Base-by-base conservation (phyloP, 2,113 vertebrate species). In the Pseudorhombus dupliciocellatus region DNA sequence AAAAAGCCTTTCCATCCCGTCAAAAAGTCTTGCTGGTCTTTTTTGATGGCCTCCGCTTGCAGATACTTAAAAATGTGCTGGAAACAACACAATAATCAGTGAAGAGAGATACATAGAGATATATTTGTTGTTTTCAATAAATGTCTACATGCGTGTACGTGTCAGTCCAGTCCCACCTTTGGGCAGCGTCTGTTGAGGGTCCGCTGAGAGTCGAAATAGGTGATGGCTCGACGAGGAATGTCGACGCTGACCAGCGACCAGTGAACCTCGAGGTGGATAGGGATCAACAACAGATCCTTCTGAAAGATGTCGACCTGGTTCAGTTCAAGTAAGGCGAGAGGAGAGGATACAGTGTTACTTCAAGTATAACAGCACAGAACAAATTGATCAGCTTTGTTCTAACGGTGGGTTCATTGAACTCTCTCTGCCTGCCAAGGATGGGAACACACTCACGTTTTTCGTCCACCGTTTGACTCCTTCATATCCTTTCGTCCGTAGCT, bases 381-480 rank as follows among this genome's bases (percentile, higher is more conserved):
- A 37, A 37, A 37, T 37, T 37, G 34, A 37, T 37, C 3, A 37
- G 34, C 34, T 37, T 37, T 37, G 9, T 37, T 37, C 2, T 37
- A 37, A 37, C 34, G 12, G 11, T 37, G 34, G 11, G 34, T 37
- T 37, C 12, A 37, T 37, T 37, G 34, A 37, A 37, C 12, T 11
- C 12, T 37, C 2, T 37, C 34, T 37, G 34, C 11, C 34, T 12
- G 9, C 9, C 9, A 37, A 12, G 34, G 34, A 37, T 37, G 34
- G 34, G 11, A 37, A 12, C 5, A 12, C 0, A 58, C 95, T 94
- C 91, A 97, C 96, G 46, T 97, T 97, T 94, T 97, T 97, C 65
- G 96, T 97, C 96, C 96, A 97, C 77, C 96, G 92, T 84, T 97
- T 97, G 58, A 97, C 96, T 59, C 96, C 96, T 31, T 97, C 96